phyloP scores from a whole-genome alignment of 2,797 vertebrate species.

The Hoplostethus mediterraneus region DNA sequence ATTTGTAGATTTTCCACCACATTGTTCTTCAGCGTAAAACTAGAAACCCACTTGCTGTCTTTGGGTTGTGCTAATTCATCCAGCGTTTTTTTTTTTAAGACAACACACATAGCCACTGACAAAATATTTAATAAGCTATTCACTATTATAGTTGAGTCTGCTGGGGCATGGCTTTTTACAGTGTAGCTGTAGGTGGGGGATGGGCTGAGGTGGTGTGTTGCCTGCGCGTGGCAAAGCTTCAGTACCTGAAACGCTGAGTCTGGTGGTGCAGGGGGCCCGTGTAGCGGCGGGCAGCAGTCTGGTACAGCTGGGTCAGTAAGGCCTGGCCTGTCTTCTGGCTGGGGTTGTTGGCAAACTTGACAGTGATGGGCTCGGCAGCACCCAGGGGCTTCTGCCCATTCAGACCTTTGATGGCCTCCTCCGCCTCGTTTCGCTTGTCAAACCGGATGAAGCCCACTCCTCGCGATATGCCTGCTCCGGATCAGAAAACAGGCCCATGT shows the following conservation, averaged over 20 bases:
- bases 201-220: constrained; percentile 18
- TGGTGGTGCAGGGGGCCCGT: constrained; percentile 95
- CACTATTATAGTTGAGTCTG: constrained; percentile 12
- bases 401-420: constrained; percentile 96
- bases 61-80: constrained; percentile 36
- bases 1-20: too few relatives aligned
- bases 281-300: constrained; percentile 93
- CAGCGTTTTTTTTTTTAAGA: constrained; percentile 10
- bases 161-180: constrained; percentile 17
- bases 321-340: constrained; percentile 97
- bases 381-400: constrained; percentile 97
- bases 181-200: constrained; percentile 11
- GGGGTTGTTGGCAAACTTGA: constrained; percentile 98
- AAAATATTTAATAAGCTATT: constrained; percentile 29
- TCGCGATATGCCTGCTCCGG: constrained; percentile 91
- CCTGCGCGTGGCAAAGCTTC: constrained; percentile 46
- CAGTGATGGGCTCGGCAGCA: constrained; percentile 94
- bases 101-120: background rate
- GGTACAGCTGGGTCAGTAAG: constrained; percentile 95
- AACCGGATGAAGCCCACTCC: constrained; percentile 98
- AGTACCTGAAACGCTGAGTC: constrained; percentile 96
- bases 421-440: constrained; percentile 96
- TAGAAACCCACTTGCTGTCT: background rate
- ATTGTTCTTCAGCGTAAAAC: too few relatives aligned
- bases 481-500: constrained; percentile 73